These are phyloP conservation scores for Sminthurides aquaticus DNA, from an alignment of 2,888 invertebrate genomes.

Conservation along the genomic window DNA sequence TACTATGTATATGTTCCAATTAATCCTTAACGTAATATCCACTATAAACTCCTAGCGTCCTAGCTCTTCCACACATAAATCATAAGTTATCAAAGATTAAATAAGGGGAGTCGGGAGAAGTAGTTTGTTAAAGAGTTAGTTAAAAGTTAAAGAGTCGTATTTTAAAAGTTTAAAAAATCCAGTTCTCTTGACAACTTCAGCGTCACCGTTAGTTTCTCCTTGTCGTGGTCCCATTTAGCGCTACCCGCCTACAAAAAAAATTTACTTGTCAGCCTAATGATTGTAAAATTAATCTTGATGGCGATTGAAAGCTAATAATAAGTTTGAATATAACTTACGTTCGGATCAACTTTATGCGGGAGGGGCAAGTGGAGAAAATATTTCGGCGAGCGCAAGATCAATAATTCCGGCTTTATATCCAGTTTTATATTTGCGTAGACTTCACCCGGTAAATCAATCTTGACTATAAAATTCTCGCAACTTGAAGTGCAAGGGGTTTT, in stretches of 20 bases:
- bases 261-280: too few species aligned
- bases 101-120: too few species aligned
- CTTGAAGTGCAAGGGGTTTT: conserved; percentile 71
- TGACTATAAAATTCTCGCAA: conserved; percentile 79
- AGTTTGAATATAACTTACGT: conserved; percentile 24
- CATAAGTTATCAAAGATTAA: too few species aligned
- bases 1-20: too few species aligned
- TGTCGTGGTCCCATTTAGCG: conserved; percentile 67
- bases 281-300: background rate
- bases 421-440: conserved; percentile 66
- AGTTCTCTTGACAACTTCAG: conserved; percentile 69
- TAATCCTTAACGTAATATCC: too few species aligned
- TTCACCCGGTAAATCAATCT: conserved; percentile 68
- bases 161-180: conserved; percentile 77
- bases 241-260: conserved; percentile 55
- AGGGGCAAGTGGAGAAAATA: conserved; percentile 66
- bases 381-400: conserved; percentile 59
- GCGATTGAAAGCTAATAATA: conserved; percentile 3
- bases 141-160: background rate
- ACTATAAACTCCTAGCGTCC: too few species aligned
- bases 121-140: too few species aligned
- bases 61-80: too few species aligned
- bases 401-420: conserved; percentile 54
- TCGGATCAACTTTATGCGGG: conserved; percentile 74
- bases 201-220: conserved; percentile 61